Evolutionary conservation across 2,797 vertebrate genomes (phyloP).

Genomic region (Natrix natrix): DNA sequence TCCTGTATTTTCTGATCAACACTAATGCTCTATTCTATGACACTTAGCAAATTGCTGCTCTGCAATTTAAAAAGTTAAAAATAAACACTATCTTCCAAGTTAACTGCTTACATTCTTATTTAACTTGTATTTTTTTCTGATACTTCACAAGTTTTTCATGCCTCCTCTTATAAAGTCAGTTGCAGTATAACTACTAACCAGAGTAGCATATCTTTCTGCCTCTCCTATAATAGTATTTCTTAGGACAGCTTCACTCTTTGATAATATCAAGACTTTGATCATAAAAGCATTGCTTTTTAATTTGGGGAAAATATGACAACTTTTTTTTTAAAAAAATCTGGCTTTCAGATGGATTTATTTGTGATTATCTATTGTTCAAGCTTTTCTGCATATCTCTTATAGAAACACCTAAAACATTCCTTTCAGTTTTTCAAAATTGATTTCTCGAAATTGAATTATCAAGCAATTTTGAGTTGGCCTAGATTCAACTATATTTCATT

Average conservation of each 20-base stretch:
- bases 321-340: slow-evolving; percentile 9
- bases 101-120: slow-evolving; percentile 63
- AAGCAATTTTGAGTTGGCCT: slow-evolving; percentile 32
- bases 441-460: slow-evolving; percentile 44
- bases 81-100: slow-evolving; percentile 56
- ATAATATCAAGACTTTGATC: slow-evolving; percentile 55
- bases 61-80: slow-evolving; percentile 40
- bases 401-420: slow-evolving; percentile 49
- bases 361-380: slow-evolving; percentile 24
- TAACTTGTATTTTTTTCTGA: slow-evolving; percentile 69
- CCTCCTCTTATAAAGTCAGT: slow-evolving; percentile 68
- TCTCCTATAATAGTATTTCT: slow-evolving; percentile 68
- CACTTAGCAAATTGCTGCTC: slow-evolving; percentile 51
- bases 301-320: not conserved
- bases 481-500: slow-evolving; percentile 48
- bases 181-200: slow-evolving; percentile 69
- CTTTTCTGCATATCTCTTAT: slow-evolving; percentile 61
- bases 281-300: slow-evolving; percentile 64
- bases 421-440: slow-evolving; percentile 31
- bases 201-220: slow-evolving; percentile 71
- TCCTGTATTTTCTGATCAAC: slow-evolving; percentile 6
- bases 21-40: slow-evolving; percentile 58
- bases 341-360: slow-evolving; percentile 22
- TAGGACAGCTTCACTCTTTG: slow-evolving; percentile 56
- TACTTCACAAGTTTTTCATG: slow-evolving; percentile 82